Conservation (phyloP, 1,140 invertebrate species). For the Scaptomyza pallida region DNA sequence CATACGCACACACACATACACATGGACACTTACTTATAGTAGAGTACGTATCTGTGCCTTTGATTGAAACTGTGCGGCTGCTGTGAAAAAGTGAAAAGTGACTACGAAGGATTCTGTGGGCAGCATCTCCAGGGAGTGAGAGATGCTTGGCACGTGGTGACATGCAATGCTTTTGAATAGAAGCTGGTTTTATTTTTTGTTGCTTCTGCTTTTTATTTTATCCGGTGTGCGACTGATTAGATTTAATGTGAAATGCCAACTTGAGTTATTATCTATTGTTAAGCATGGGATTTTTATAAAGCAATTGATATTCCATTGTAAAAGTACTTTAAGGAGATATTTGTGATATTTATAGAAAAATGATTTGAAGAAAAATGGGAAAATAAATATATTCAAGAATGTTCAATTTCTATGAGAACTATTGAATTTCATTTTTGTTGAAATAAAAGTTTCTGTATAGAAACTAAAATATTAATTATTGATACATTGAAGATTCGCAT, state of each 20-base stretch:
- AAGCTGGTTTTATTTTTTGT: neutral
- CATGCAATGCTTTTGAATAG: conserved; percentile 20
- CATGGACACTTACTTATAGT: neutral
- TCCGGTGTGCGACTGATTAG: conserved; percentile 21
- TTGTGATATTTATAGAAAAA: neutral
- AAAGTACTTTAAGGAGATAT: neutral
- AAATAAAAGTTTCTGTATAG: too few species aligned
- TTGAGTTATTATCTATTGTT: conserved; percentile 34
- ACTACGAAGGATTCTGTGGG: conserved; percentile 20
- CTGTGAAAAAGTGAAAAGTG: conserved; percentile 37
- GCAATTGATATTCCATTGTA: conserved; percentile 1
- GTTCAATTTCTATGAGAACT: too few species aligned
- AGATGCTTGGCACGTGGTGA: conserved; percentile 17
- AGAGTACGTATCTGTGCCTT: conserved; percentile 7
- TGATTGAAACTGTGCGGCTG: conserved; percentile 37
- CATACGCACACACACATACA: conserved; percentile 1
- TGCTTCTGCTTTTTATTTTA: neutral
- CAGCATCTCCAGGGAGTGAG: neutral
- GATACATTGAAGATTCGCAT: neutral
- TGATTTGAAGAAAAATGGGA: too few species aligned
- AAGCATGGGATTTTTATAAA: neutral
- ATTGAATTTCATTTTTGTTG: too few species aligned
- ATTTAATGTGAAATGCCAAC: conserved; percentile 19
- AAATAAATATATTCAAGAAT: too few species aligned
- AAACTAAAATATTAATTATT: too few species aligned